These are phyloP conservation scores for Mythimna ferrago DNA, from an alignment of 2,888 invertebrate genomes.

Conservation along the genomic window DNA sequence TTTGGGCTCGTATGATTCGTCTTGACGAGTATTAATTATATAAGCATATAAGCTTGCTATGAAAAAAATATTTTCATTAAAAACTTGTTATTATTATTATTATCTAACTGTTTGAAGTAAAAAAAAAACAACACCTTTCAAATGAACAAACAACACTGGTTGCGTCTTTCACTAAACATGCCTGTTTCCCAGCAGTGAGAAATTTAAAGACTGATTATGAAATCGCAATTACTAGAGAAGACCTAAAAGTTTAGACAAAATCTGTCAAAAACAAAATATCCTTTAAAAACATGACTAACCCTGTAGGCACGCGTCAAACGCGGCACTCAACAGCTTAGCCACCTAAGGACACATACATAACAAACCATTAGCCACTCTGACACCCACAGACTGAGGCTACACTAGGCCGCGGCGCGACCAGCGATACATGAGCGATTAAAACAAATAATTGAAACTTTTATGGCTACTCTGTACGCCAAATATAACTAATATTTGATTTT, in stretches of 20 bases:
- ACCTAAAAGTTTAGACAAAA: background rate
- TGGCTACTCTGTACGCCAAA: no score
- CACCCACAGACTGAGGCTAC: background rate
- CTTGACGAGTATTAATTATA: no score
- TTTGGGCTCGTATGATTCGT: no score
- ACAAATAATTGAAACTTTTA: no score
- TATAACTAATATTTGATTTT: no score
- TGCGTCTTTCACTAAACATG: background rate
- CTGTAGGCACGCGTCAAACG: background rate
- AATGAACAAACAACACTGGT: background rate
- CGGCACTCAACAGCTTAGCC: constrained; percentile 22
- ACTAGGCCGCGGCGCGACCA: no score
- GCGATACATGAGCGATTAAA: no score
- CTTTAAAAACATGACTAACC: background rate
- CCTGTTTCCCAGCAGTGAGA: background rate
- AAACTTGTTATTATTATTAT: no score
- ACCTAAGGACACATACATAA: constrained; percentile 22
- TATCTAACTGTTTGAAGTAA: background rate
- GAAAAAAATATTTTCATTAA: no score
- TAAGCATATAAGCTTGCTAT: no score
- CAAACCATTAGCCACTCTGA: constrained; percentile 48
- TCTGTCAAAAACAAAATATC: background rate
- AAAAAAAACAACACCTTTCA: background rate
- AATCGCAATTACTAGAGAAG: background rate
- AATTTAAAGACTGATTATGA: background rate